Evolutionary conservation across 2,888 invertebrate species (phyloP), one percentile per base, ranked within the genome.

Genomic region (Agonopterix alstromeriana): DNA sequence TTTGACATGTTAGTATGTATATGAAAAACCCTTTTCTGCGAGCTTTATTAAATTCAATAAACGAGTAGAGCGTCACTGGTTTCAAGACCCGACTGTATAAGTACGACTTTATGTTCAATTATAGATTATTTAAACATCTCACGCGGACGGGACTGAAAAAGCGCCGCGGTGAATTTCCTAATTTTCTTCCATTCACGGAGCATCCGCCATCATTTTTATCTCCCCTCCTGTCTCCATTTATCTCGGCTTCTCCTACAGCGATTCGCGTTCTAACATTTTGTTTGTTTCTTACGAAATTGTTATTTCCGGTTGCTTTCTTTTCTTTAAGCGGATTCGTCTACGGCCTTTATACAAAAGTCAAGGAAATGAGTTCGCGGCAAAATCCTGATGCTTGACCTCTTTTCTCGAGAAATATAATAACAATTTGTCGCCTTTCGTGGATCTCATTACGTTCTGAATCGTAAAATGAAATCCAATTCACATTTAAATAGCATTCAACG

Each of bases 201-300:
- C 82, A 83, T 84, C 82, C 85, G 82, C 82, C 84, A 82, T 86
- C 83, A 84, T 85, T 84, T 85, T 86, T 85, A 85, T 86, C 84
- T 83, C 80, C 82, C 82, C 82, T 78, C 77, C 70, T 77, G 82
- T 79, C 77, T 77, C 73, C 78, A 80, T 86, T 84, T 86, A 87
- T 86, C 84, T 83, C 74, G 63, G 73, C 70, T 75, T 73, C 73
- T 79, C 65, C 67, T 73, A 73, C 79, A 77, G 72, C 72, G 77
- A 82, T 76, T 81, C 79, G 68, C 73, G 70, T 73, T 76, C 78
- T 76, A 76, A 82, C 78, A 77, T 86, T 87, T 82, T 84, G 81
- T 84, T 85, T 86, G 83, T 86, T 82, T 83, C 82, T 78, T 76
- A 73, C 74, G 66, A 84, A 86, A 85, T 86, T 86, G 84, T 84